Conservation (phyloP, 1,140 invertebrate species). For the Bombus pyrosoma region DNA sequence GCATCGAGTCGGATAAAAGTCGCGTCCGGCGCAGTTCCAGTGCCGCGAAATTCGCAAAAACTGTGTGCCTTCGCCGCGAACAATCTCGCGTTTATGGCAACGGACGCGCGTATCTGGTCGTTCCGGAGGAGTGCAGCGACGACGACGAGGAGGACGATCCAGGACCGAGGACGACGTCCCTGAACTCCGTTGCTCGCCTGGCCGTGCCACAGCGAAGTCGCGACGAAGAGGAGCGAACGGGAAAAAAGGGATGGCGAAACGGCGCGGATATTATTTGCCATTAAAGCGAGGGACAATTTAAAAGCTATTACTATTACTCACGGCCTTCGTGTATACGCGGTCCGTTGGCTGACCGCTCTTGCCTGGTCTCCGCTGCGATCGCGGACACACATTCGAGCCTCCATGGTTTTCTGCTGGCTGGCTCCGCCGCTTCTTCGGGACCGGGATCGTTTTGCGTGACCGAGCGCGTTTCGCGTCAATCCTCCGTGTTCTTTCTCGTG, state of each 20-base stretch:
- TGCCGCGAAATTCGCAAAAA: constrained; percentile 55
- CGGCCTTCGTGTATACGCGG: constrained; percentile 63
- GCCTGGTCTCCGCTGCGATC: constrained; percentile 37
- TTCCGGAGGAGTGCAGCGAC: background rate
- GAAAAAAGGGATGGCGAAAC: constrained; percentile 68
- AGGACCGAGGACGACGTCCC: constrained; percentile 10
- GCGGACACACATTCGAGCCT: constrained; percentile 24
- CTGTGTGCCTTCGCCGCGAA: constrained; percentile 51
- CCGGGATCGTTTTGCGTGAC: constrained; percentile 70
- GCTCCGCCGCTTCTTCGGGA: constrained; percentile 5
- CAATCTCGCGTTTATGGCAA: constrained; percentile 51
- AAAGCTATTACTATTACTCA: constrained; percentile 79
- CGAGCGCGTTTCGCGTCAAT: constrained; percentile 53
- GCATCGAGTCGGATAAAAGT: constrained; percentile 39
- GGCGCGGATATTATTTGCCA: constrained; percentile 76
- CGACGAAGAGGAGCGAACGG: background rate
- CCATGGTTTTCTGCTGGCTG: too few species aligned
- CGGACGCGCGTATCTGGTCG: constrained; percentile 2
- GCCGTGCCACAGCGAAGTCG: background rate
- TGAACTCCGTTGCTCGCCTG: constrained; percentile 13
- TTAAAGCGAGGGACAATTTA: constrained; percentile 80
- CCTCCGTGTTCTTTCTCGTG: background rate
- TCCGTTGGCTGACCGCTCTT: constrained; percentile 18
- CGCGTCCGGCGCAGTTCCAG: constrained; percentile 14
- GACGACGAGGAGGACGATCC: constrained; percentile 14